Evolutionary conservation across 2,888 invertebrate species (phyloP).

Genomic region (Coecobrya sp.): DNA sequence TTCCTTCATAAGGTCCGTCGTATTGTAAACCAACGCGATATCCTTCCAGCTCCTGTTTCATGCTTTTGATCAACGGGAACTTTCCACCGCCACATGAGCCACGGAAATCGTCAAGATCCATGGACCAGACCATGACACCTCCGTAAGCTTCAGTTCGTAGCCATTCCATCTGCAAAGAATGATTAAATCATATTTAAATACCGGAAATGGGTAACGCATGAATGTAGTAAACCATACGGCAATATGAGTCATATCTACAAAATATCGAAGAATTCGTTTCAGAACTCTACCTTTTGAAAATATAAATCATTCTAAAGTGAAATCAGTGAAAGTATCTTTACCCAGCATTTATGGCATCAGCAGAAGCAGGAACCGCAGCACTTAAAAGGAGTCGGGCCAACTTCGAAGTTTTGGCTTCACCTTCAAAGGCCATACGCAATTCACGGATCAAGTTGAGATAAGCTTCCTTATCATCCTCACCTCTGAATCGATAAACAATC

Average conservation of each 20-base stretch:
- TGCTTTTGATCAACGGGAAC: constrained; percentile 95
- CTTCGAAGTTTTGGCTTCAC: constrained; percentile 96
- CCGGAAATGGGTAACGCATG: too few relatives aligned
- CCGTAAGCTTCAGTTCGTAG: constrained; percentile 97
- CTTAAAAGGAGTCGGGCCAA: constrained; percentile 93
- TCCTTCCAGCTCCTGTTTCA: constrained; percentile 94
- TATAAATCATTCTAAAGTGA: neutral
- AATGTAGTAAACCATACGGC: too few relatives aligned
- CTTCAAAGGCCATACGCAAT: constrained; percentile 96
- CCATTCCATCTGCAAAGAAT: constrained; percentile 93
- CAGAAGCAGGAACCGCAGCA: constrained; percentile 97
- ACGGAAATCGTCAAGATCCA: constrained; percentile 98
- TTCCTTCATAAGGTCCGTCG: constrained; percentile 95
- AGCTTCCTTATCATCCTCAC: constrained; percentile 93
- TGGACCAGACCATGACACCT: constrained; percentile 98
- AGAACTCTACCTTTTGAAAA: neutral
- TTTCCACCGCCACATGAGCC: constrained; percentile 96
- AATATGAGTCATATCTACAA: constrained; percentile 92
- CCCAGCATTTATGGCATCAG: constrained; percentile 97
- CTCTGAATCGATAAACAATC: constrained; percentile 13
- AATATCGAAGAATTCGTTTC: neutral
- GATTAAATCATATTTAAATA: too few relatives aligned
- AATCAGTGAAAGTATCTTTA: constrained; percentile 84
- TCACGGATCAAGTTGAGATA: constrained; percentile 95
- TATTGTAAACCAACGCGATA: constrained; percentile 95